These are phyloP conservation scores for Orthosia gracilis DNA, from an alignment of 2,888 invertebrate species.

Conservation along the genomic window DNA sequence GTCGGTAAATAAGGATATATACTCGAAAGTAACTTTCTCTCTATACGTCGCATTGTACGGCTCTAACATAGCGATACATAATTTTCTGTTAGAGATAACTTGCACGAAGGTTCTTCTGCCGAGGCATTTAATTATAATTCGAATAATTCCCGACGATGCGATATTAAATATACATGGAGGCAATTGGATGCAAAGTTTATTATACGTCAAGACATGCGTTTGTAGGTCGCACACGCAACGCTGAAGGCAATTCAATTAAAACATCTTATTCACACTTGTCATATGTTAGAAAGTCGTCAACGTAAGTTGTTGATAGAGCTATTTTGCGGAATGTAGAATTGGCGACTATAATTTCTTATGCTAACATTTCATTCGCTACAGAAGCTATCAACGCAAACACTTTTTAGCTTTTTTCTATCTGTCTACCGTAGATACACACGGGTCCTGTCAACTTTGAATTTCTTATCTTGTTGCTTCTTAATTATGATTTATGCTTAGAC, in stretches of 20 bases:
- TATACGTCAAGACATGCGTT: conserved; percentile 60
- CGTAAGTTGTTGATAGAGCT: conserved; percentile 70
- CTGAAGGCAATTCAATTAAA: conserved; percentile 78
- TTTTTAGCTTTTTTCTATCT: conserved; percentile 15
- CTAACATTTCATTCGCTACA: conserved; percentile 22
- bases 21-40: conserved; percentile 35
- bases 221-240: conserved; percentile 69
- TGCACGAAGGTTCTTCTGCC: conserved; percentile 27
- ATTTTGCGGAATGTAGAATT: conserved; percentile 66
- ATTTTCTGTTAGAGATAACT: conserved; percentile 34
- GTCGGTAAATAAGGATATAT: conserved; percentile 13
- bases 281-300: conserved; percentile 74
- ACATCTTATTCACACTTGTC: conserved; percentile 75
- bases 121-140: conserved; percentile 54
- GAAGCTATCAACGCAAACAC: conserved; percentile 24
- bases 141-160: conserved; percentile 50
- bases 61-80: conserved; percentile 21
- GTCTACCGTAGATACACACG: neutral
- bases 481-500: neutral
- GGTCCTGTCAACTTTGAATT: neutral
- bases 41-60: conserved; percentile 12
- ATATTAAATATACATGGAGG: conserved; percentile 57
- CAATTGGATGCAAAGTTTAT: conserved; percentile 54
- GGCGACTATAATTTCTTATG: conserved; percentile 59
- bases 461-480: neutral